These are phyloP conservation scores for Siderastrea siderea DNA, from an alignment of 92 coral and sea anemone genomes.

Conservation along the genomic window DNA sequence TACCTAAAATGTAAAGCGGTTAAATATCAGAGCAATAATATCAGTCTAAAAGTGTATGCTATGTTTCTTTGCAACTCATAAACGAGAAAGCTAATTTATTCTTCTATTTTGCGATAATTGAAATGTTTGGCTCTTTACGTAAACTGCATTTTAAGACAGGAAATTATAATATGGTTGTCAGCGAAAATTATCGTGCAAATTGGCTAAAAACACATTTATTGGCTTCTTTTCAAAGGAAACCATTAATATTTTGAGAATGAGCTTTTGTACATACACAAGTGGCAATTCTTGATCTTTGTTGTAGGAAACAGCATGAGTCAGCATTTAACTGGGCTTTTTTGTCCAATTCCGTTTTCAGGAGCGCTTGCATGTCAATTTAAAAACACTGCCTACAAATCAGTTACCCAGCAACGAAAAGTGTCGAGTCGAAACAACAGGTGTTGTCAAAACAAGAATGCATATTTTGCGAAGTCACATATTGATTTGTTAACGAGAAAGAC, in stretches of 20 bases:
- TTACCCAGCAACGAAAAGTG: slow-evolving; percentile 1
- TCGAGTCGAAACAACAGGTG: slow-evolving; percentile 3
- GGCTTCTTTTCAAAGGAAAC: not conserved
- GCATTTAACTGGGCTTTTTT: not conserved
- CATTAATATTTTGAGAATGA: not conserved
- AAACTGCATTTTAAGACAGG: not conserved
- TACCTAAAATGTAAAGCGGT: no score
- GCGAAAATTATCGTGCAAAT: no score
- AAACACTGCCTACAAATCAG: no score
- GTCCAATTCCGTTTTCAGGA: not conserved
- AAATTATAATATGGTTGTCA: no score
- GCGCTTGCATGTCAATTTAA: not conserved
- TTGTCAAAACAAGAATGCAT: not conserved
- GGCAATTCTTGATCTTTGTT: not conserved
- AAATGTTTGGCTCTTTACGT: no score
- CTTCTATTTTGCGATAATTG: no score
- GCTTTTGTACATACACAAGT: not conserved
- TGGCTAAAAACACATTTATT: not conserved
- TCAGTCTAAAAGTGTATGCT: no score
- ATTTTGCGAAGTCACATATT: not conserved
- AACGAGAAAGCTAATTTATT: no score
- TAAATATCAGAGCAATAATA: no score
- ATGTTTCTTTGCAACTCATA: no score
- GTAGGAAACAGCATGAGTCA: not conserved
- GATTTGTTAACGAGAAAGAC: slow-evolving; percentile 3